Base-by-base conservation (phyloP, 2,797 vertebrate species). In the Pseudochromis fuscus region DNA sequence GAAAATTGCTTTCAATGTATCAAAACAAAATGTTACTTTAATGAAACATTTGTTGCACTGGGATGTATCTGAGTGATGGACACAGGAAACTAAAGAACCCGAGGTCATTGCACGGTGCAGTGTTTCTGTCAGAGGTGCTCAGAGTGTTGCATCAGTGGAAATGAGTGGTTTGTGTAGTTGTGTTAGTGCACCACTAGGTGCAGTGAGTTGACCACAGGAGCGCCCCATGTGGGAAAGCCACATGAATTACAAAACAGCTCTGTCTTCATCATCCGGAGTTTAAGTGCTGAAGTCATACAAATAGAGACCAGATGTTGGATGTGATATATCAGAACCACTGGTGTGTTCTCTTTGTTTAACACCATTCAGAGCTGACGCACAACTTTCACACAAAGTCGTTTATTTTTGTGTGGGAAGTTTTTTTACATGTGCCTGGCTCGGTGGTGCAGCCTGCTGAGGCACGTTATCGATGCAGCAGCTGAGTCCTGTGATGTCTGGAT, bases 101-200 rank as follows among this genome's bases (percentile, higher is more conserved):
- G 6, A 28, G 12, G 15, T 38, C 10, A 1, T 4, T 11, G 18
- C 1, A 7, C 66, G 19, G 2, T 27, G 49, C 19, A 63, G 0
- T 19, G 38, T 24, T 28, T 45, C 1, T 40, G 30, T 68, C 21
- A 24, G n/a, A 57, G 40, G n/a, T 51, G 38, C 33, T 46, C 18
- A 25, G 19, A 48, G 38, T 28, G 18, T 9, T 46, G 42, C 51
- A 55, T 19, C 6, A 46, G 42, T 35, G 24, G 10, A 18, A 16
- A 45, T 69, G 33, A 46, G 2, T 66, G 3, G 21, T 33, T n/a
- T 48, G 40, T 81, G 87, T 67, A 80, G 74, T 80, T 66, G 42
- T 51, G 1, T 3, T 7, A 33, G 9, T 72, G 9, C 6, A 19
- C 85, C 92, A 85, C 82, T 72, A 85, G 88, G 80, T 84, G 89